These are phyloP conservation scores for Heliconius charithonia DNA, from an alignment of 2,888 invertebrate species.

Conservation along the genomic window DNA sequence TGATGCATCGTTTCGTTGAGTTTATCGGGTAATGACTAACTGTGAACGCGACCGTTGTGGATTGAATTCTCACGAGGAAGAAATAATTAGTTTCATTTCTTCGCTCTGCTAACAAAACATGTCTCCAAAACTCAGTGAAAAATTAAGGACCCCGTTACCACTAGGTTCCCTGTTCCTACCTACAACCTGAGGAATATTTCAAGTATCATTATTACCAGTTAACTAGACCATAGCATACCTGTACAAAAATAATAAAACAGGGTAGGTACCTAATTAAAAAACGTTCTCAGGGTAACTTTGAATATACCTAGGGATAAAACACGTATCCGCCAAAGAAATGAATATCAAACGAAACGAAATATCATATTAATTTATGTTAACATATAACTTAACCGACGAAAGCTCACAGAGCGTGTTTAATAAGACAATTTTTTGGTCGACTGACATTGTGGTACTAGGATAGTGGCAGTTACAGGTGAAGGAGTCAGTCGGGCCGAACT, in stretches of 20 bases:
- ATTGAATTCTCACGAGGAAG: too few species aligned
- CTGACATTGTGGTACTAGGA: conserved; percentile 13
- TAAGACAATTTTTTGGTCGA: conserved; percentile 33
- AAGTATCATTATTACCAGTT: background rate
- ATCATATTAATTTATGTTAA: conserved; percentile 9
- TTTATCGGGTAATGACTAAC: too few species aligned
- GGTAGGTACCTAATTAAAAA: background rate
- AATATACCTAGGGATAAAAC: background rate
- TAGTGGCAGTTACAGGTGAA: conserved; percentile 4
- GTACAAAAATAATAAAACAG: background rate
- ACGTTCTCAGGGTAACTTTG: conserved; percentile 12
- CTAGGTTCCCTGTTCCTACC: background rate
- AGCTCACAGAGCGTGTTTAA: conserved; percentile 9
- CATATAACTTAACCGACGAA: conserved; percentile 2
- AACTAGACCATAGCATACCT: background rate
- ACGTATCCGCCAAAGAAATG: conserved; percentile 7
- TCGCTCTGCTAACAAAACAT: background rate
- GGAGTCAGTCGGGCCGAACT: conserved; percentile 31
- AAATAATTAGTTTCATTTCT: too few species aligned
- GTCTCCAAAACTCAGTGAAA: background rate
- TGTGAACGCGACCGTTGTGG: too few species aligned
- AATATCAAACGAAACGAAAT: conserved; percentile 4
- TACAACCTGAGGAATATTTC: background rate
- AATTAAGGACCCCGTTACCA: too few species aligned
- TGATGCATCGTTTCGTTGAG: too few species aligned